Evolutionary conservation across 2,113 vertebrate genomes (phyloP).

Genomic region (Odocoileus virginianus): DNA sequence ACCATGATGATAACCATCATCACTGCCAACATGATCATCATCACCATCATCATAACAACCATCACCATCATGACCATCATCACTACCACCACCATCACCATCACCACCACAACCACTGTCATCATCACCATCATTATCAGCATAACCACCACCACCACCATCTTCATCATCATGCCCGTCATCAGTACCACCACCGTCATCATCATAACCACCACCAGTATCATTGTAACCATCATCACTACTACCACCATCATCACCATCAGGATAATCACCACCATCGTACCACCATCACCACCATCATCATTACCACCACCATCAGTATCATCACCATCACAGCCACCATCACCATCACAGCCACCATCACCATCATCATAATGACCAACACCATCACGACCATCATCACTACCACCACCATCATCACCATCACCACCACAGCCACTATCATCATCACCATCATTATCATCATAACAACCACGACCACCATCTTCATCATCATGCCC

Average conservation of each 20-base stretch:
- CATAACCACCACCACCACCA: not conserved
- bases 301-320: too few species aligned
- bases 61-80: not conserved
- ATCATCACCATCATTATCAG: too few species aligned
- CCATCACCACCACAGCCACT: not conserved
- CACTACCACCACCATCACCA: not conserved
- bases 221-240: not conserved
- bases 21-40: not conserved
- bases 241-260: too few species aligned
- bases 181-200: not conserved
- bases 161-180: not conserved
- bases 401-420: too few species aligned
- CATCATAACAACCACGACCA: rapidly evolving
- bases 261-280: too few species aligned
- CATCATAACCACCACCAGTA: not conserved
- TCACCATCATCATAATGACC: too few species aligned
- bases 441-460: rapidly evolving
- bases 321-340: too few species aligned
- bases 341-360: too few species aligned
- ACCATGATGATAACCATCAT: rapidly evolving
- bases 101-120: too few species aligned
- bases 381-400: too few species aligned
- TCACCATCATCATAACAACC: not conserved
- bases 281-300: too few species aligned
- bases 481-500: rapidly evolving